Evolutionary conservation across 2,888 invertebrate genomes (phyloP).

Genomic region (Pyrgus malvae): DNA sequence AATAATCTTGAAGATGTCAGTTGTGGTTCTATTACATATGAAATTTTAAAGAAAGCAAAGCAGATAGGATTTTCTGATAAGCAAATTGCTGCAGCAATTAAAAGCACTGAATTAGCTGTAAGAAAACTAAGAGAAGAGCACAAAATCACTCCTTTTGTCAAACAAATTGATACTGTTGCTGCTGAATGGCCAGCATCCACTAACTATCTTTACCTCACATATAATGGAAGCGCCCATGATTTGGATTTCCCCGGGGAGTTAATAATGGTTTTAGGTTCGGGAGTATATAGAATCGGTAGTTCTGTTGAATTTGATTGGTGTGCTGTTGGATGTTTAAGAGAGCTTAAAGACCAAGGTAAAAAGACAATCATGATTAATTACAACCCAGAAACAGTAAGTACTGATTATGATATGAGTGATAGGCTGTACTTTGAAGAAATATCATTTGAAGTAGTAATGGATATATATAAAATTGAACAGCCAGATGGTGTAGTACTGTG

Average conservation of each 20-base stretch:
- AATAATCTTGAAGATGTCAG: constrained; percentile 84
- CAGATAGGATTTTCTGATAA: constrained; percentile 98
- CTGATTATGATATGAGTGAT: constrained; percentile 99
- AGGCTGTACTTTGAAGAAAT: constrained; percentile 99
- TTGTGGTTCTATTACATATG: constrained; percentile 82
- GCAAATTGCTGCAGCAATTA: constrained; percentile 93
- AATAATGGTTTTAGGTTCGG: constrained; percentile 96
- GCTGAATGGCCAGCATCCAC: constrained; percentile 99
- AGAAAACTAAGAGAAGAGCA: constrained; percentile 88
- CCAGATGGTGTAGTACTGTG: constrained; percentile 97
- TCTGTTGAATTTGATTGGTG: constrained; percentile 99
- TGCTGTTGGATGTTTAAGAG: constrained; percentile 97
- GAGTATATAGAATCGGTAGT: constrained; percentile 98
- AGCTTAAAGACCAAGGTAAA: constrained; percentile 91
- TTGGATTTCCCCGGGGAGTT: constrained; percentile 89
- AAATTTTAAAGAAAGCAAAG: constrained; percentile 90
- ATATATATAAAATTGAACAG: constrained; percentile 96
- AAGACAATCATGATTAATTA: constrained; percentile 99
- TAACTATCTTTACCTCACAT: constrained; percentile 99
- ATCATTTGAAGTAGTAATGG: constrained; percentile 99
- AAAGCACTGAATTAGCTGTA: constrained; percentile 93
- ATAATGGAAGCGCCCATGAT: constrained; percentile 93
- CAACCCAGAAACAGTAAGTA: constrained; percentile 99
- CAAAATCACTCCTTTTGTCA: constrained; percentile 92
- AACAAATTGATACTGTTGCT: constrained; percentile 99